Base-by-base conservation (phyloP, 2,888 invertebrate species). In the Tinea pellionella region DNA sequence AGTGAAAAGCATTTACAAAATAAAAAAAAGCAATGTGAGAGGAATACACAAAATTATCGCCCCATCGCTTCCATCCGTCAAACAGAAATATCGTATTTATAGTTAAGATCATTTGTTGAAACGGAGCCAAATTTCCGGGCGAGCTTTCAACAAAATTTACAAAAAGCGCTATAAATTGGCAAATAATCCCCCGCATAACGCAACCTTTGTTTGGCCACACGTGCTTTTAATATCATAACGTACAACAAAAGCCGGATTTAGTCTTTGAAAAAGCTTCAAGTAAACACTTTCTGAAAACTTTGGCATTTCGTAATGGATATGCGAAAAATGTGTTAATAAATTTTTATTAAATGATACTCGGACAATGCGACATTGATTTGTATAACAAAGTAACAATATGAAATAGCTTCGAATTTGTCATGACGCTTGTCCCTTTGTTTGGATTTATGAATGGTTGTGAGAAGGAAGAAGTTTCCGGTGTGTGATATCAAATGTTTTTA, bases 151-250 rank as follows among this genome's bases (percentile, higher is more conserved):
- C 85, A 73, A 77, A 80, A 80, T 79, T 81, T 78, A 83, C 83
- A 87, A 86, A 87, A 87, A 86, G 85, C 75, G 76, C 83, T 78
- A 87, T 86, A 86, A 87, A 87, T 87, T 86, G 87, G 85, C 85
- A 82, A 84, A 87, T 87, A 86, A 87, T 87, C 87, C 81, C 78
- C 87, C 86, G 82, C 86, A 87, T 85, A 86, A 85, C 86, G 86
- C 74, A 82, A 87, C 87, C 86, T 86, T 87, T 87, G 87, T 87
- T 81, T 84, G 87, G 83, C 83, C 87, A 86, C 87, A 87, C 87
- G 86, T 87, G 87, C 85, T 86, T 86, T 87, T 86, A 85, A 87
- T 85, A 81, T 82, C 77, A 72, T 66, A 68, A 65, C 61, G 60
- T 73, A 59, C 73, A 73, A 82, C 85, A 83, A 85, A 76, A 77